Percentiles rank a stretch among this genome's conserved stretches.
Evolutionary conservation across 1,140 invertebrate species (phyloP).

Genomic region (Galleria mellonella): DNA sequence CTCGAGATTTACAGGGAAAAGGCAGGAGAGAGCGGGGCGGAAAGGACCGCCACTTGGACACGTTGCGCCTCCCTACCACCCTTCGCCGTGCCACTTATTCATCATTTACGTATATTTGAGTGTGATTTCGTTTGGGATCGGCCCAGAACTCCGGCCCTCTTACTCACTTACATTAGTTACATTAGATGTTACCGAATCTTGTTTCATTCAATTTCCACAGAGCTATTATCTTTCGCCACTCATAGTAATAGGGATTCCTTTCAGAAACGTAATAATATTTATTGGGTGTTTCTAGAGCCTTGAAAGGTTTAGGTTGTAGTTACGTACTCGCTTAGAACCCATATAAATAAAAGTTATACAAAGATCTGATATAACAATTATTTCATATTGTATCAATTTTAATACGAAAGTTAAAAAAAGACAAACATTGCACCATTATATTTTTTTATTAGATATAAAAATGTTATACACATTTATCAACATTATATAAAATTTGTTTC

Average conservation of each 20-base stretch:
- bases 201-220: constrained; percentile 54
- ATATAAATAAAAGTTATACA: too few species aligned
- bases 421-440: too few species aligned
- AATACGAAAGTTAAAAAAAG: too few species aligned
- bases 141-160: constrained; percentile 33
- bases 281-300: constrained; percentile 23
- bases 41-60: constrained; percentile 48
- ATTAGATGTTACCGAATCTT: constrained; percentile 50
- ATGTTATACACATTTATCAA: too few species aligned
- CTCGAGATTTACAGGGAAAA: constrained; percentile 52
- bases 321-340: not conserved
- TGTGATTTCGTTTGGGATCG: constrained; percentile 58
- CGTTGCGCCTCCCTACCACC: constrained; percentile 31
- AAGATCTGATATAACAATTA: too few species aligned
- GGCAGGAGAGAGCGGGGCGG: constrained; percentile 10
- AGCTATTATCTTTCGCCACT: constrained; percentile 53
- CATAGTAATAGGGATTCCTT: constrained; percentile 43
- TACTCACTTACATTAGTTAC: constrained; percentile 56
- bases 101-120: constrained; percentile 63
- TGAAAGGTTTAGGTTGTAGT: constrained; percentile 18
- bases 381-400: too few species aligned
- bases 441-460: too few species aligned
- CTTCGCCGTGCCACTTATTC: constrained; percentile 35
- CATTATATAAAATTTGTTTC: too few species aligned
- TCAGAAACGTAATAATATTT: constrained; percentile 38